Evolutionary conservation across 2,888 invertebrate genomes (phyloP).

Genomic region (Limnephilus rhombicus): DNA sequence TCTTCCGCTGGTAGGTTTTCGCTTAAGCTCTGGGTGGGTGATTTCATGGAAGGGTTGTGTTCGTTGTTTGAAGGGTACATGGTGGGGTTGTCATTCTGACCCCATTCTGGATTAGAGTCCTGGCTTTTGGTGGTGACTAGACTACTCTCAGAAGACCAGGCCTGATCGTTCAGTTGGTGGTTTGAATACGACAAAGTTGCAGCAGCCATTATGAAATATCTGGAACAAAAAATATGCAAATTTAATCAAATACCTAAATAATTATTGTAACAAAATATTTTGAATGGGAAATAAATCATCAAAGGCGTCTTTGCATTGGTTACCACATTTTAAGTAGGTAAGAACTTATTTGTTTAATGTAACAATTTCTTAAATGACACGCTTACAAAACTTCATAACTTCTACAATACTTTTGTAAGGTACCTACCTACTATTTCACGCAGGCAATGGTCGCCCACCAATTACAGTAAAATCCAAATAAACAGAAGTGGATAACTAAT

Average conservation of each 20-base stretch:
- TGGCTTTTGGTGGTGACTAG: slow-evolving; percentile 51
- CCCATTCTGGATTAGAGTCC: slow-evolving; percentile 51
- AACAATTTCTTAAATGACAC: neutral
- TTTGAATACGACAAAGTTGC: slow-evolving; percentile 54
- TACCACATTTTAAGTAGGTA: neutral
- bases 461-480: neutral
- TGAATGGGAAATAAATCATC: neutral
- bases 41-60: neutral
- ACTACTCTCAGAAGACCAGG: slow-evolving; percentile 52
- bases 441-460: neutral
- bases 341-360: neutral
- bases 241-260: neutral
- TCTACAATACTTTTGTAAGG: neutral
- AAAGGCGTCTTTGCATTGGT: neutral
- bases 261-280: neutral
- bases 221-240: neutral
- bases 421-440: neutral
- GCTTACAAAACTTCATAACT: neutral
- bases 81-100: slow-evolving; percentile 31
- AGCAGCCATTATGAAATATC: slow-evolving; percentile 46
- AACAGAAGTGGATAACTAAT: neutral
- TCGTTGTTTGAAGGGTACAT: neutral
- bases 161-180: slow-evolving; percentile 49
- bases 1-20: slow-evolving; percentile 5
- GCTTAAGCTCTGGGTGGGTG: slow-evolving; percentile 13